phyloP scores from a whole-genome alignment of 2,888 invertebrate species.

The Drosophila parthenogenetica region DNA sequence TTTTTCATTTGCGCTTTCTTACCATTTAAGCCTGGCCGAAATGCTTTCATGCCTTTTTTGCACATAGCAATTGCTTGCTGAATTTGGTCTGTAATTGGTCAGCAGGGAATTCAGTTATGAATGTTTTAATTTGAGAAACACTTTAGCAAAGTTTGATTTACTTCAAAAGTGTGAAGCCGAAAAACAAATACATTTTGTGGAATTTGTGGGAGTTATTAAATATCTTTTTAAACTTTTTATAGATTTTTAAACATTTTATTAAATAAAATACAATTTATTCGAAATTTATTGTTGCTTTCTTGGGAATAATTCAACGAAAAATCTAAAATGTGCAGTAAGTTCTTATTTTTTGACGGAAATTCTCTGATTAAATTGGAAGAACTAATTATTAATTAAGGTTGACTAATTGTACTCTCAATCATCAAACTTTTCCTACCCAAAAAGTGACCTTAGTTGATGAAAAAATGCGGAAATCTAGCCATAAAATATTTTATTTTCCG shows the following conservation, averaged over 20 bases:
- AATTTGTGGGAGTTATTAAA: no score
- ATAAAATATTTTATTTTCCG: constrained; percentile 26
- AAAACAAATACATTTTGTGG: no score
- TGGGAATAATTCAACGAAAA: not conserved
- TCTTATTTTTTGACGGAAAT: no score
- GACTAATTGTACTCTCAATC: not conserved
- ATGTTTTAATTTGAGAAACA: not conserved
- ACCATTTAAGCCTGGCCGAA: constrained; percentile 3
- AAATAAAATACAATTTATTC: no score
- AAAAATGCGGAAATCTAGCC: constrained; percentile 7
- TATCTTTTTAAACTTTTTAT: no score
- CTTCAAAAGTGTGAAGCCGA: no score
- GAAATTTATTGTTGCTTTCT: no score
- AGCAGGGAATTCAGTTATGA: not conserved
- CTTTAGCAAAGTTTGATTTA: not conserved
- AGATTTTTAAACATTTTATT: no score
- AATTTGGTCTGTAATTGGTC: not conserved
- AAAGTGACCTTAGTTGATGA: not conserved
- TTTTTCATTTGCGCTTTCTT: constrained; percentile 19
- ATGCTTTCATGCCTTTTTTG: constrained; percentile 1
- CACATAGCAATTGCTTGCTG: not conserved
- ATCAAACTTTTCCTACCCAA: not conserved
- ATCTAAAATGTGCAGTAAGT: not conserved
- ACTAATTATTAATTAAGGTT: not conserved
- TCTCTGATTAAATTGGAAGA: no score